Percentiles rank a stretch among this genome's conserved stretches.
phyloP scores from a whole-genome alignment of 2,888 invertebrate species.

The Caenorhabditis zanzibari region DNA sequence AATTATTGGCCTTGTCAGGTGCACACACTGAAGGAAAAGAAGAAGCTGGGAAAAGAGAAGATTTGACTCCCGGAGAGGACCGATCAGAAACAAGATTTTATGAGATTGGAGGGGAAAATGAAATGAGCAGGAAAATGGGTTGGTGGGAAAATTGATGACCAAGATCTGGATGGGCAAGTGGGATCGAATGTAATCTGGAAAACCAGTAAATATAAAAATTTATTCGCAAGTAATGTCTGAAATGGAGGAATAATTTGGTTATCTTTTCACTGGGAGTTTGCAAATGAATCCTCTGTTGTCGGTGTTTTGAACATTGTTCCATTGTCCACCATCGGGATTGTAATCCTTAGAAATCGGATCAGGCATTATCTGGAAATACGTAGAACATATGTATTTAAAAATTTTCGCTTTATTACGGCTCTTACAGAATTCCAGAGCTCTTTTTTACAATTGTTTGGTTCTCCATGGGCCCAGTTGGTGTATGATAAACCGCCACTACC shows the following conservation, averaged over 20 bases:
- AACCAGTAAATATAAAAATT: too few relatives aligned
- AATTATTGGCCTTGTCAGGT: slow-evolving; percentile 60
- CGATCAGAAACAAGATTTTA: slow-evolving; percentile 48
- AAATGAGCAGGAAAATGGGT: slow-evolving; percentile 9
- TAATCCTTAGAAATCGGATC: background rate
- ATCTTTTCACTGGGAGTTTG: background rate
- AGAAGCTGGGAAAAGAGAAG: slow-evolving; percentile 1
- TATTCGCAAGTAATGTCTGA: too few relatives aligned
- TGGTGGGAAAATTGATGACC: background rate
- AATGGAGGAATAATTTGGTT: background rate
- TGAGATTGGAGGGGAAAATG: slow-evolving; percentile 35
- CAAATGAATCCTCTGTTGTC: background rate
- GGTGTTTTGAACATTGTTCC: background rate
- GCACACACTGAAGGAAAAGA: slow-evolving; percentile 20
- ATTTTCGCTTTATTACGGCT: background rate
- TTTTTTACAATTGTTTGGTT: background rate
- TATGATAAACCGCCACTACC: background rate
- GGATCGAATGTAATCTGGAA: too few relatives aligned
- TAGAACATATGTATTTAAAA: too few relatives aligned
- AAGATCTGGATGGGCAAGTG: background rate
- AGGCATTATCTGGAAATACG: background rate
- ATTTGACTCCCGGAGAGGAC: slow-evolving; percentile 45
- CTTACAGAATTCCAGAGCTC: background rate
- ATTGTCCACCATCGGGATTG: background rate
- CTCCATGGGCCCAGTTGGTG: background rate